Conservation (phyloP, 30 jellyfish, hydroid and myxozoan genomes). For the Rhopilema esculentum region DNA sequence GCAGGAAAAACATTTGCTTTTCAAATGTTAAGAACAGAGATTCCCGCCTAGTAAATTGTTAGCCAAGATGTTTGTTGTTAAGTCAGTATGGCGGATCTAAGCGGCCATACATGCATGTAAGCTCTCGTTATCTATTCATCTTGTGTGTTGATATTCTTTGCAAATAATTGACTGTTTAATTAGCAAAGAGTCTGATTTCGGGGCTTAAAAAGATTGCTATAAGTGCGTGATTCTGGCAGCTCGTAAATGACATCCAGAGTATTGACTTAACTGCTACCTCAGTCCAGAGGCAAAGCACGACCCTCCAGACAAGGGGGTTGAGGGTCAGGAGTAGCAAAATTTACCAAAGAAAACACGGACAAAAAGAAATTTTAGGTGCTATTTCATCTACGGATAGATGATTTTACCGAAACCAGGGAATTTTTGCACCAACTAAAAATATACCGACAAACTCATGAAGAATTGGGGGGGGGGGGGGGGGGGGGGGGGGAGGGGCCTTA, state of each 20-base stretch:
- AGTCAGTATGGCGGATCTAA: conserved; percentile 27
- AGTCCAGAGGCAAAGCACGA: too few relatives aligned
- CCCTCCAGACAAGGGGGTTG: too few relatives aligned
- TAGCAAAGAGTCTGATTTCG: conserved; percentile 54
- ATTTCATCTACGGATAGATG: too few relatives aligned
- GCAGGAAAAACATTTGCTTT: conserved; percentile 49
- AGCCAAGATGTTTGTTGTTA: conserved; percentile 38
- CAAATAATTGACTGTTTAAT: conserved; percentile 52
- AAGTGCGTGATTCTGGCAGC: conserved; percentile 34
- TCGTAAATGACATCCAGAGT: conserved; percentile 44
- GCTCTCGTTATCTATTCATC: conserved; percentile 5
- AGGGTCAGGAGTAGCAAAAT: too few relatives aligned
- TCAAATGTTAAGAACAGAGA: conserved; percentile 49
- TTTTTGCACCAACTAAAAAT: too few relatives aligned
- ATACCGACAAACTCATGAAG: too few relatives aligned
- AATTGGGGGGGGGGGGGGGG: too few relatives aligned
- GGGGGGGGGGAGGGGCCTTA: too few relatives aligned
- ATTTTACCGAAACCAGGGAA: too few relatives aligned
- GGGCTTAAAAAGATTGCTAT: conserved; percentile 53
- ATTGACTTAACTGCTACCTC: conserved; percentile 9
- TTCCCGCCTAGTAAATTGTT: conserved; percentile 48
- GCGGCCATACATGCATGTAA: conserved; percentile 25
- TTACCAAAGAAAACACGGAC: too few relatives aligned
- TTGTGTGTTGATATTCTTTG: conserved; percentile 23
- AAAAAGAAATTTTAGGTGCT: too few relatives aligned